These are phyloP conservation scores for Semotilus atromaculatus DNA, from an alignment of 2,797 vertebrate species.

Conservation along the genomic window DNA sequence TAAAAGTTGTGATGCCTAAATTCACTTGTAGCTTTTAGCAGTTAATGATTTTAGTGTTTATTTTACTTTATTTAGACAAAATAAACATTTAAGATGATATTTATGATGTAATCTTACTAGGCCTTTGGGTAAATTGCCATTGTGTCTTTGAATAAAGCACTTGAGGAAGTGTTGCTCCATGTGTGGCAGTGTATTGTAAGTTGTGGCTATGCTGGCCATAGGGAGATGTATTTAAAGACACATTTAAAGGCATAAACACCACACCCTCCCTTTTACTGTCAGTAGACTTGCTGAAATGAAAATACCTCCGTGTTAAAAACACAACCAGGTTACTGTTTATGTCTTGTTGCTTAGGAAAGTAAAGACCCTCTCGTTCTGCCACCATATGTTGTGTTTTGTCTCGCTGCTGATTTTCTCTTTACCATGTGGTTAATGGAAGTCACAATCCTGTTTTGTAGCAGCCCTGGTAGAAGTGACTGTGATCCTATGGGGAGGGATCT, in stretches of 20 bases:
- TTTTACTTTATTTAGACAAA: neutral
- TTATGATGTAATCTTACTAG: neutral
- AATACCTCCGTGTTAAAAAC: neutral
- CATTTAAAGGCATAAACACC: constrained; percentile 15
- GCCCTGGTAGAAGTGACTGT: neutral
- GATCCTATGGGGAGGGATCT: constrained; percentile 8
- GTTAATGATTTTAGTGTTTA: neutral
- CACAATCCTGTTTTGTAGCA: constrained; percentile 12
- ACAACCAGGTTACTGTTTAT: constrained; percentile 22
- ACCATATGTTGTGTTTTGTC: constrained; percentile 30
- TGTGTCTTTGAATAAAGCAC: neutral
- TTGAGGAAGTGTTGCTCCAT: neutral
- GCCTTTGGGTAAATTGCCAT: neutral
- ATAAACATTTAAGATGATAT: neutral
- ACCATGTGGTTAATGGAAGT: constrained; percentile 29
- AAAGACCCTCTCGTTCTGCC: neutral
- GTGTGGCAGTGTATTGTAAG: constrained; percentile 3
- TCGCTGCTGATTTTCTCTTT: constrained; percentile 14
- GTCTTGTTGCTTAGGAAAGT: constrained; percentile 24
- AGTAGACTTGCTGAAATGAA: constrained; percentile 17
- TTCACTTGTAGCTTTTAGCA: neutral
- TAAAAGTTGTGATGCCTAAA: neutral
- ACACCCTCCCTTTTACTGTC: constrained; percentile 26
- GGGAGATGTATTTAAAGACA: constrained; percentile 1
- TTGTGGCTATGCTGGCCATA: neutral